phyloP scores from a whole-genome alignment of 2,113 vertebrate genomes.

The Proterorhinus semilunaris region DNA sequence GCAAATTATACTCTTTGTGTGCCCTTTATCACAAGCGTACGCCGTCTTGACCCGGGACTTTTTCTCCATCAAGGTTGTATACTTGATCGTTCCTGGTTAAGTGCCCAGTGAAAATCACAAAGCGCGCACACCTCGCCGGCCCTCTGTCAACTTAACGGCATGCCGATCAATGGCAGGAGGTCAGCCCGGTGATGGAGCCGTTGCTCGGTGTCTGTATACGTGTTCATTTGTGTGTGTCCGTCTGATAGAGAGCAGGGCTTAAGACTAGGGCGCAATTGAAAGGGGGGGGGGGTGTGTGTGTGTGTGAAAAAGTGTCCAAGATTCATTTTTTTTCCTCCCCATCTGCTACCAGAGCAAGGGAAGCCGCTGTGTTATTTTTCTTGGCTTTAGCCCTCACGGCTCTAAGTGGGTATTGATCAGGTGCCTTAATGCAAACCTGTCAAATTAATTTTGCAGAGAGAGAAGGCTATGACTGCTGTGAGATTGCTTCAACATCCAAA shows the following conservation, averaged over 20 bases:
- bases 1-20: conserved; percentile 49
- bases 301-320: conserved; percentile 85
- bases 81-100: conserved; percentile 91
- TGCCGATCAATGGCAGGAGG: conserved; percentile 97
- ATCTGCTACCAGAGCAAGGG: conserved; percentile 81
- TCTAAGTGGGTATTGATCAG: conserved; percentile 99
- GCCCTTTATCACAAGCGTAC: conserved; percentile 44
- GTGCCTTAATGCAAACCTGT: conserved; percentile 99
- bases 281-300: conserved; percentile 29
- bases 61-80: conserved; percentile 77
- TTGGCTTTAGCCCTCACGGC: conserved; percentile 95
- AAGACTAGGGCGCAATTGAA: conserved; percentile 63
- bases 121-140: conserved; percentile 73
- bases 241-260: conserved; percentile 94
- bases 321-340: conserved; percentile 99
- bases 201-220: conserved; percentile 38
- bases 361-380: conserved; percentile 96
- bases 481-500: conserved; percentile 93
- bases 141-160: conserved; percentile 97
- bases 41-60: conserved; percentile 41
- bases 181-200: conserved; percentile 79
- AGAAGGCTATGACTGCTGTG: conserved; percentile 93
- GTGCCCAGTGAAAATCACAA: conserved; percentile 81
- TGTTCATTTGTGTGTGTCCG: conserved; percentile 50
- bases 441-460: conserved; percentile 99